A percentile compares a stretch with the other conserved stretches of the same genome.
Conservation (phyloP, 2,888 invertebrate species). For the Rapana venosa region DNA sequence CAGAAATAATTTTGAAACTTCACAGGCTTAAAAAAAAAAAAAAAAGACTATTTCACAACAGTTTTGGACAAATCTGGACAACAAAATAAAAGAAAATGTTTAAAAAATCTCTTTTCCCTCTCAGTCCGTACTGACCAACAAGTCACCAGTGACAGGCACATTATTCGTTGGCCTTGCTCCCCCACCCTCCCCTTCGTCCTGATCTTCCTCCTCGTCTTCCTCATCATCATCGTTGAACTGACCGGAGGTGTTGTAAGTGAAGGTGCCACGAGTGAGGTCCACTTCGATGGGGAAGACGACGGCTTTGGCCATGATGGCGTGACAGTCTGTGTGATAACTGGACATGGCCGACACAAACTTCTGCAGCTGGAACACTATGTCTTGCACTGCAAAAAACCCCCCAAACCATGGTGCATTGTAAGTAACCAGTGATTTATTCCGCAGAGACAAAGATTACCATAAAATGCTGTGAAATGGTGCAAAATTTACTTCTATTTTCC, state of each 20-base stretch:
- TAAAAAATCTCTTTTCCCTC: not conserved
- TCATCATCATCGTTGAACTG: conserved; percentile 75
- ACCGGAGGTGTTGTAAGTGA: conserved; percentile 83
- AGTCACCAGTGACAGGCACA: conserved; percentile 59
- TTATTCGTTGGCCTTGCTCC: conserved; percentile 48
- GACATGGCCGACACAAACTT: conserved; percentile 91
- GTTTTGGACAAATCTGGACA: not conserved
- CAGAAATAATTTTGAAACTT: too few relatives aligned
- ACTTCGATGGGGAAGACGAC: conserved; percentile 96
- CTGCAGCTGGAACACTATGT: conserved; percentile 87
- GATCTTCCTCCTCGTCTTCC: conserved; percentile 72
- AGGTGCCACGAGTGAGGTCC: conserved; percentile 94
- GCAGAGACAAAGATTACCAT: too few relatives aligned
- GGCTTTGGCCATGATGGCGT: conserved; percentile 84
- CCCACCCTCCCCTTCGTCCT: conserved; percentile 30
- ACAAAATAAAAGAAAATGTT: not conserved
- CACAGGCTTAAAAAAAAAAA: too few relatives aligned
- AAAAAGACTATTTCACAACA: too few relatives aligned
- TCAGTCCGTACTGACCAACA: conserved; percentile 64
- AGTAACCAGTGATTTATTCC: too few relatives aligned
- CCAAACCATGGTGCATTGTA: too few relatives aligned
- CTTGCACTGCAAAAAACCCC: conserved; percentile 84
- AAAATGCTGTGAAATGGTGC: too few relatives aligned
- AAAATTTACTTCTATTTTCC: too few relatives aligned
- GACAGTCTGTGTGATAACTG: conserved; percentile 86